phyloP scores from a whole-genome alignment of 2,797 vertebrate species.

The Melanogrammus aeglefinus region DNA sequence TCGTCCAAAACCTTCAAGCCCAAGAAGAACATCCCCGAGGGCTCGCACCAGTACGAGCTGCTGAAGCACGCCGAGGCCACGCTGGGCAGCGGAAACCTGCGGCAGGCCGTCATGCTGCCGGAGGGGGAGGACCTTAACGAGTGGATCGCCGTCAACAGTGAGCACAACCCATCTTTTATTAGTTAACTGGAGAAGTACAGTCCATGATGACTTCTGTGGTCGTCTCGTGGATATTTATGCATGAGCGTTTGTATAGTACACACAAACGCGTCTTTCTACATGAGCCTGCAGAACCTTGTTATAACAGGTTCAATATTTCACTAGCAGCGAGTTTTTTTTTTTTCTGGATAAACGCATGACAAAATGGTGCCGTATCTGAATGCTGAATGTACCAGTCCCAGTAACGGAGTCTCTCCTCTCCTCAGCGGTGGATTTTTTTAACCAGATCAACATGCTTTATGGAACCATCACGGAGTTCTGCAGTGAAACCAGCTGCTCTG shows the following conservation, averaged over 20 bases:
- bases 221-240: not conserved
- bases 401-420: constrained; percentile 12
- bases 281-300: not conserved
- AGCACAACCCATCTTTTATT: constrained; percentile 46
- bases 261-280: not conserved
- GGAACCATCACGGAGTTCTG: constrained; percentile 98
- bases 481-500: constrained; percentile 87
- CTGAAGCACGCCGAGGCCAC: constrained; percentile 95
- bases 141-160: constrained; percentile 97
- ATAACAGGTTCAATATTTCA: not conserved
- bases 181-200: not conserved
- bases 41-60: constrained; percentile 94
- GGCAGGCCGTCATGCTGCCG: constrained; percentile 93
- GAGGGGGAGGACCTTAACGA: constrained; percentile 97
- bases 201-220: not conserved
- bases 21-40: constrained; percentile 95
- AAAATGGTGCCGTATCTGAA: not conserved
- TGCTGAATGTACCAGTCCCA: not conserved
- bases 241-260: not conserved
- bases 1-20: constrained; percentile 97
- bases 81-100: constrained; percentile 89
- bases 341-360: not conserved
- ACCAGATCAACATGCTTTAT: constrained; percentile 97
- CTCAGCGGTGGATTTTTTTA: constrained; percentile 96
- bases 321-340: not conserved